These are phyloP conservation scores for Amiota communis DNA, from an alignment of 2,888 invertebrate genomes.

Conservation along the genomic window DNA sequence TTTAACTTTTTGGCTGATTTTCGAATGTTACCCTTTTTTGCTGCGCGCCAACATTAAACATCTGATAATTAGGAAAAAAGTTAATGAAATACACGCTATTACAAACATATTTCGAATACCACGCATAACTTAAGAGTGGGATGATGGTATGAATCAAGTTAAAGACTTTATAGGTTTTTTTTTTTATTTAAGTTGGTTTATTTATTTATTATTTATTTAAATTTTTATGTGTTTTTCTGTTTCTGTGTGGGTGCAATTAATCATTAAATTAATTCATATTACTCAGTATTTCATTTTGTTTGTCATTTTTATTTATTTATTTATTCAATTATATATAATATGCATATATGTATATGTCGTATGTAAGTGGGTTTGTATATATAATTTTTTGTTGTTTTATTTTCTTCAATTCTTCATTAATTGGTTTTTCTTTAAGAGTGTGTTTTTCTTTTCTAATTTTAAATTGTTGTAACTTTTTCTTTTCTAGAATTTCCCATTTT, in stretches of 20 bases:
- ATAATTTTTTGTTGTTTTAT: constrained; percentile 45
- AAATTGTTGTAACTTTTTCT: constrained; percentile 48
- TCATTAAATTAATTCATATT: constrained; percentile 67
- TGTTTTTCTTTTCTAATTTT: constrained; percentile 41
- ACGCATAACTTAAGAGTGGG: too few relatives aligned
- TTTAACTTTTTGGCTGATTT: too few relatives aligned
- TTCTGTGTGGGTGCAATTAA: constrained; percentile 67
- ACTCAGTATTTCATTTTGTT: not conserved
- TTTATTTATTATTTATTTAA: constrained; percentile 63
- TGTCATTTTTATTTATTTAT: too few relatives aligned
- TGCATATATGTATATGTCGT: constrained; percentile 55
- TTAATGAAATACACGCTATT: too few relatives aligned
- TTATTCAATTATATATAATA: constrained; percentile 51
- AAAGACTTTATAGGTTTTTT: too few relatives aligned
- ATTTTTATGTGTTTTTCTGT: constrained; percentile 67
- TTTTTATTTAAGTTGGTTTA: constrained; percentile 36
- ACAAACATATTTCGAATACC: too few relatives aligned
- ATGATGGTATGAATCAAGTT: too few relatives aligned
- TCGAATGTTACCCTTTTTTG: too few relatives aligned
- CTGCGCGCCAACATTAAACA: too few relatives aligned
- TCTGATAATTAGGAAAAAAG: too few relatives aligned
- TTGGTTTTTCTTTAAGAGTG: constrained; percentile 25
- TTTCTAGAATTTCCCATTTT: constrained; percentile 9
- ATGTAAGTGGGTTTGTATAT: constrained; percentile 42
- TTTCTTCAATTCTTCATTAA: constrained; percentile 23